These are phyloP conservation scores for Eretmocerus hayati DNA, from an alignment of 2,888 invertebrate genomes.

Conservation along the genomic window DNA sequence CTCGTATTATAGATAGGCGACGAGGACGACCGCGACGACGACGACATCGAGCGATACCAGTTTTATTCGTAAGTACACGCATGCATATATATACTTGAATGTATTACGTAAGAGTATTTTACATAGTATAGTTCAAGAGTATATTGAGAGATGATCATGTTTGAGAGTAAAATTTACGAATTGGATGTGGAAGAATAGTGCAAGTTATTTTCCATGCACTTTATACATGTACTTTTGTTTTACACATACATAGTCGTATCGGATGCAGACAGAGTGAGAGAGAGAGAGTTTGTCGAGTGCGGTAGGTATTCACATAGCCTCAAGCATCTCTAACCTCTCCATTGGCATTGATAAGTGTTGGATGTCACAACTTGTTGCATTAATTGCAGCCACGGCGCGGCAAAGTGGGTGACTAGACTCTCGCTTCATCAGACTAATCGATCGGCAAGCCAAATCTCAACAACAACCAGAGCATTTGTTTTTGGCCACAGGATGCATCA, in stretches of 20 bases:
- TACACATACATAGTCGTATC: too few species aligned
- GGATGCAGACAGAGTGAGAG: background rate
- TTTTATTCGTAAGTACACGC: too few species aligned
- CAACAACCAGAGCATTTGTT: too few species aligned
- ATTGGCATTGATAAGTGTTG: constrained; percentile 35
- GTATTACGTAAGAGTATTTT: too few species aligned
- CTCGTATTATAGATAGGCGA: constrained; percentile 8
- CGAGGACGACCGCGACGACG: background rate
- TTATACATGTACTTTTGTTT: background rate
- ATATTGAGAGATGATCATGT: too few species aligned
- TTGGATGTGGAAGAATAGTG: background rate
- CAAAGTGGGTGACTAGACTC: too few species aligned
- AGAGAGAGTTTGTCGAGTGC: constrained; percentile 2
- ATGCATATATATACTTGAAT: too few species aligned
- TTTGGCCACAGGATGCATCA: too few species aligned
- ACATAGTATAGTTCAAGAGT: too few species aligned
- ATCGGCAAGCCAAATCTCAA: constrained; percentile 25
- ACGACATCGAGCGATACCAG: too few species aligned
- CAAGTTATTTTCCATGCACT: background rate
- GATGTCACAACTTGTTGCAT: constrained; percentile 46
- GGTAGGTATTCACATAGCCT: constrained; percentile 15
- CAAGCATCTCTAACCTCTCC: constrained; percentile 4
- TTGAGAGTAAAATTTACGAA: too few species aligned
- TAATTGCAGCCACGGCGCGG: constrained; percentile 46
- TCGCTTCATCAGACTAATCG: too few species aligned